Evolutionary conservation across 2,113 vertebrate genomes (phyloP), one percentile per base, ranked within the genome.

Genomic region (Vulpes lagopus): DNA sequence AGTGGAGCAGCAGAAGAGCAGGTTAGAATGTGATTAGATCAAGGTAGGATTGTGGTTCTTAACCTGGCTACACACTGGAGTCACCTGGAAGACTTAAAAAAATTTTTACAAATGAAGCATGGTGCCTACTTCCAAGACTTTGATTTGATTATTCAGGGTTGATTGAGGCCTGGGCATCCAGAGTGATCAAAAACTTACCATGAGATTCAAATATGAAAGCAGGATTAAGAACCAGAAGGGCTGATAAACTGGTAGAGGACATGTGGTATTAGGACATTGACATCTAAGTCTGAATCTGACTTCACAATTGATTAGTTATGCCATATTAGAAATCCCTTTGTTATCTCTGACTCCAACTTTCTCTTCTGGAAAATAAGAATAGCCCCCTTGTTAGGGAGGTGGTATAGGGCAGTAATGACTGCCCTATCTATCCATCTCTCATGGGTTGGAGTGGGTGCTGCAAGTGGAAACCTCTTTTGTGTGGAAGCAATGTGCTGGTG

Each of bases 91-190:
- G 81, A 57, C 8, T 64, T 79, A 35, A 83, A 73, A 60, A 60
- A 15, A 7, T 1, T 69, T 69, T 20, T 4, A 81, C n/a, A 80
- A 85, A 62, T 11, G 23, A 94, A 91, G 22, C 7, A 30, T 32
- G 57, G 30, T 4, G 32, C 25, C 20, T 57, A 10, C 1, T 3
- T 25, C 32, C 79, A 84, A 94, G 27, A 53, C 62, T 73, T 62
- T 94, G 32, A 59, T 94, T 95, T 94, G 27, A 74, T 84, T 94
- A 32, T 60, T 87, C 55, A 71, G 32, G 16, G 57, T 69, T 62
- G 27, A 88, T 0, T 25, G 51, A 96, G 6, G 12, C 35, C 6
- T 85, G 23, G 10, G 4, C 38, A 73, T 79, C 8, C 4, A 65
- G 1, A 23, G 32, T 38, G 27, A 74, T 87, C 11, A 92, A 79